Base-by-base conservation (phyloP, 2,888 invertebrate genomes). In the Thyatira batis region DNA sequence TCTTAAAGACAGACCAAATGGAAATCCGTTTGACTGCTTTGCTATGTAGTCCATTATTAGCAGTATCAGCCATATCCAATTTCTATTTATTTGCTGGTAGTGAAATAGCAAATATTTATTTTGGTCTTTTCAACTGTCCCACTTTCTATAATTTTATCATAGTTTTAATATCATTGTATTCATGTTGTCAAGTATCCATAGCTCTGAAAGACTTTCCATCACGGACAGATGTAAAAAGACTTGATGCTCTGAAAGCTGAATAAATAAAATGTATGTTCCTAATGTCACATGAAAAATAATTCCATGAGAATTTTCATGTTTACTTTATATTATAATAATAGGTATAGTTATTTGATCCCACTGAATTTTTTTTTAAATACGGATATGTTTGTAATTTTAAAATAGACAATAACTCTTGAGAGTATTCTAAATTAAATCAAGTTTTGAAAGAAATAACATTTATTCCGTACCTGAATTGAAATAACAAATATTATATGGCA, bases 61-160 rank as follows among this genome's bases (percentile, higher is more conserved):
- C 95, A 23, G 85, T 97, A 61, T 97, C 97, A 10, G 95, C 95
- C 0, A 93, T 97, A 73, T 97, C 97, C 0, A 97, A 97, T 87
- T 97, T 97, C 76, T 97, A 96, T 85, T 97, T 98, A 79, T 96
- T 98, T 84, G 96, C 95, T 57, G 96, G 96, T 0, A 90, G 87
- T 58, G 94, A 95, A 53, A 93, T 97, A 55, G 97, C 97, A 5
- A 92, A 95, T 74, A 90, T 95, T 63, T 96, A 95, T 76, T 89
- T 95, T 71, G 84, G 90, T 33, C 92, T 94, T 69, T 86, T 96
- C 51, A 85, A 73, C 43, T 80, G 81, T 59, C 85, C 86, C 13
- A 79, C 89, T 6, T 64, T 82, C 28, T 76, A 70, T 51, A 87
- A 85, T 72, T 78, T 79, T 54, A 48, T 82, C 45, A 52, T 87